Percentiles rank a stretch among this genome's conserved stretches.
Conservation (phyloP, 2,888 invertebrate genomes). For the Bellardia pandia region DNA sequence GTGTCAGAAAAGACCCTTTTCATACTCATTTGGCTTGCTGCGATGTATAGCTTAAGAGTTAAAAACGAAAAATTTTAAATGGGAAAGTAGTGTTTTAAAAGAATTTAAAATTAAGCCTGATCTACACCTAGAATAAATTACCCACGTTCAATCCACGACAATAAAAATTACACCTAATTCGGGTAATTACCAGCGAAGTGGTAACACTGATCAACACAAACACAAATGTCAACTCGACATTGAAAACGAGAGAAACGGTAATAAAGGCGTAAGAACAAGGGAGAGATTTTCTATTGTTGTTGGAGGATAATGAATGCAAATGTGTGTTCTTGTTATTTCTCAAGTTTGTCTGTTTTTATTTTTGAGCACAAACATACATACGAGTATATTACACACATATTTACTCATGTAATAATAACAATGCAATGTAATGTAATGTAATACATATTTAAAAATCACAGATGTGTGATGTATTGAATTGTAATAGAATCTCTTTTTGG, state of each 20-base stretch:
- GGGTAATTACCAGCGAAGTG: too few relatives aligned
- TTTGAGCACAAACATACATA: background rate
- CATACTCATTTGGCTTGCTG: too few relatives aligned
- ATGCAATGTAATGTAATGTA: background rate
- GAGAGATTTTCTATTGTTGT: constrained; percentile 14
- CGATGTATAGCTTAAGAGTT: too few relatives aligned
- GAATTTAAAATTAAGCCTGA: too few relatives aligned
- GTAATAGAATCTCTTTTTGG: constrained; percentile 38
- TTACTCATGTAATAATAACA: background rate
- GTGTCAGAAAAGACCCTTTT: too few relatives aligned
- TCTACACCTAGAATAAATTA: too few relatives aligned
- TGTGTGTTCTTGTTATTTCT: constrained; percentile 12
- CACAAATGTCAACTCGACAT: background rate
- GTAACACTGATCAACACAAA: too few relatives aligned
- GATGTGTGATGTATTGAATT: constrained; percentile 56
- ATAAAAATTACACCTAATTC: too few relatives aligned
- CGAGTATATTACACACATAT: background rate
- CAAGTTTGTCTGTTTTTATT: constrained; percentile 5
- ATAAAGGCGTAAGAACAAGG: constrained; percentile 7
- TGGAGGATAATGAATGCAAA: constrained; percentile 25
- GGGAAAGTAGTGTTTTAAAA: too few relatives aligned
- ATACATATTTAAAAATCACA: constrained; percentile 56
- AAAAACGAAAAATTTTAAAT: too few relatives aligned
- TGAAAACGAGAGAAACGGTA: background rate
- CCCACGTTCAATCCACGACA: too few relatives aligned